Evolutionary conservation across 2,797 vertebrate species (phyloP).

Genomic region (Sebastes taczanowskii): DNA sequence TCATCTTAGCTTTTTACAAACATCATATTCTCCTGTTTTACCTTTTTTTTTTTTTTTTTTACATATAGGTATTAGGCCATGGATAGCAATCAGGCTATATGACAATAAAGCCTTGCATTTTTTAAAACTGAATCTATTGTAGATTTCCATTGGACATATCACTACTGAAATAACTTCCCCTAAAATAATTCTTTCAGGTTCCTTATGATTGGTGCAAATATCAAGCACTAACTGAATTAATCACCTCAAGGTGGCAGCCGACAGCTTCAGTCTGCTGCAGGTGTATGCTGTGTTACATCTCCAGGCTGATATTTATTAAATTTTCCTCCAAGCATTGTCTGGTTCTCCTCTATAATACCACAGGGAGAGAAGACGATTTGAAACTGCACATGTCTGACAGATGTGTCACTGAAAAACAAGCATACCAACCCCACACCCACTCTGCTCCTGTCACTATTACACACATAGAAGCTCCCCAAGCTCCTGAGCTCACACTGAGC

Average conservation of each 20-base stretch:
- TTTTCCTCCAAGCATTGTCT: neutral
- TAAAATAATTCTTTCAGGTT: neutral
- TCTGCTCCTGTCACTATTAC: neutral
- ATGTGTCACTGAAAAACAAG: constrained; percentile 36
- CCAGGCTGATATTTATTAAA: neutral
- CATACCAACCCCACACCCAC: neutral
- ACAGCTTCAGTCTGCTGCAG: neutral
- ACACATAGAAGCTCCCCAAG: neutral
- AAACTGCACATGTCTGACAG: constrained; percentile 31
- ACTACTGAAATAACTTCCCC: neutral
- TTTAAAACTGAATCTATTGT: fast-evolving
- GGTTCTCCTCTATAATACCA: constrained; percentile 2
- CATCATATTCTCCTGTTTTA: too few species aligned
- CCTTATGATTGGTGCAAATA: neutral
- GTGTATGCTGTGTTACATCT: neutral
- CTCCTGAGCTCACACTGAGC: neutral
- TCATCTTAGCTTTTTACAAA: too few species aligned
- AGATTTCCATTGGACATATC: neutral
- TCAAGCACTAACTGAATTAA: neutral
- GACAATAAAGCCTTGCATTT: too few species aligned
- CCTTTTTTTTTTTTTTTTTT: too few species aligned
- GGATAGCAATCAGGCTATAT: neutral
- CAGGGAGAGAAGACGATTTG: neutral
- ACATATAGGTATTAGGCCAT: too few species aligned
- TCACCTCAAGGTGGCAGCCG: neutral